phyloP scores from a whole-genome alignment of 2,888 invertebrate species.

The Hedychridium roseum region DNA sequence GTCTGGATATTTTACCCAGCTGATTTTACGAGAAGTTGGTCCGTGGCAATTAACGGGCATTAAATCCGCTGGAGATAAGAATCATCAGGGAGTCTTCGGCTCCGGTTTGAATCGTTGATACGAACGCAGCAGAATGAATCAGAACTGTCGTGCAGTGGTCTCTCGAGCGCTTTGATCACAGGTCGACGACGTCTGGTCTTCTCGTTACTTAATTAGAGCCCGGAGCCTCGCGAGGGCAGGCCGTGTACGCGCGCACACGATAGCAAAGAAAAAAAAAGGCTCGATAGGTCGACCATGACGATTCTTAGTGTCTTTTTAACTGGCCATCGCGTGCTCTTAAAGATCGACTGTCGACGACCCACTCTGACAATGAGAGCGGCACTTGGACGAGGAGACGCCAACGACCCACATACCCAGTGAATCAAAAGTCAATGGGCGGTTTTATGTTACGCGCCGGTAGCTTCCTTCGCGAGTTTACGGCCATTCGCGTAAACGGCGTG shows the following conservation, averaged over 20 bases:
- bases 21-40: too few relatives aligned
- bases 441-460: constrained; percentile 11
- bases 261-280: background rate
- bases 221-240: background rate
- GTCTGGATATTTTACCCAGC: too few relatives aligned
- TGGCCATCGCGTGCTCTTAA: constrained; percentile 10
- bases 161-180: background rate
- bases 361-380: constrained; percentile 35
- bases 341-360: constrained; percentile 26
- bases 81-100: too few relatives aligned
- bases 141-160: background rate
- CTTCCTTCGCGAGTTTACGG: constrained; percentile 13
- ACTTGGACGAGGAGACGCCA: constrained; percentile 19
- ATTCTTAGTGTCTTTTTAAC: constrained; percentile 20
- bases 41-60: too few relatives aligned
- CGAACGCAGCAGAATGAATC: background rate
- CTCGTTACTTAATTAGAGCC: constrained; percentile 23
- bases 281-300: constrained; percentile 10
- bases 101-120: too few relatives aligned
- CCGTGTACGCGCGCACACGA: constrained; percentile 6
- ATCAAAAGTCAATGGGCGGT: constrained; percentile 33
- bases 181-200: constrained; percentile 10
- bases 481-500: constrained; percentile 9
- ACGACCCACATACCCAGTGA: constrained; percentile 43
- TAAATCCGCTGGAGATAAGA: too few relatives aligned